These are phyloP conservation scores for Marisa cornuarietis DNA, from an alignment of 1,140 invertebrate species.

Conservation along the genomic window DNA sequence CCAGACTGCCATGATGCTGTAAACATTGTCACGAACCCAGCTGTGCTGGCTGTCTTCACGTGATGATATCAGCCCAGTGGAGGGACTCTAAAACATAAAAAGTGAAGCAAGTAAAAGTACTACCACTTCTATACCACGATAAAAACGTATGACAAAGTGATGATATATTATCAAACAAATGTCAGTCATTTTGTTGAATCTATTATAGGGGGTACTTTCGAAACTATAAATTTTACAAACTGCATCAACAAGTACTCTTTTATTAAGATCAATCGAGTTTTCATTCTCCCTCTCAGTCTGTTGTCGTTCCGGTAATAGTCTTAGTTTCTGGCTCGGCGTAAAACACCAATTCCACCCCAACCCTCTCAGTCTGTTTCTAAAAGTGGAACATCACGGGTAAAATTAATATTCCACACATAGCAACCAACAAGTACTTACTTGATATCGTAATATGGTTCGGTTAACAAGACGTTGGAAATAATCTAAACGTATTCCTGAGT, in stretches of 20 bases:
- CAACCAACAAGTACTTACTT: slow-evolving; percentile 65
- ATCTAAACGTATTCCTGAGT: slow-evolving; percentile 93
- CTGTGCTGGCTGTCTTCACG: slow-evolving; percentile 90
- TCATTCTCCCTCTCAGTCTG: no score
- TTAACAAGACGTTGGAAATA: slow-evolving; percentile 93
- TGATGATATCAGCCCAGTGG: slow-evolving; percentile 81
- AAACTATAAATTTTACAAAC: no score
- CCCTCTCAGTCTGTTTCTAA: background rate
- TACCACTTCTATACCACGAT: no score
- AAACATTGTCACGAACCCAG: slow-evolving; percentile 98
- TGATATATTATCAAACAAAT: no score
- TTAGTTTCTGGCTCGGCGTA: background rate
- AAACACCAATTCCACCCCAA: background rate
- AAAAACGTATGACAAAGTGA: no score
- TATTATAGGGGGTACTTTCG: no score
- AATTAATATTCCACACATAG: background rate
- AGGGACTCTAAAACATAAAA: slow-evolving; percentile 78
- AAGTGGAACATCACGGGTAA: no score
- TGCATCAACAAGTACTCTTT: no score
- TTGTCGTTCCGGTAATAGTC: no score
- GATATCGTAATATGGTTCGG: slow-evolving; percentile 90
- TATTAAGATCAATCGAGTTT: no score
- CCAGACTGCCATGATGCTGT: slow-evolving; percentile 97
- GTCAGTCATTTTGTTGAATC: no score
- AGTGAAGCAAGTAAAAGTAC: no score